A percentile compares a stretch with the other conserved stretches of the same genome.
Conservation (phyloP, 2,113 vertebrate genomes). For the Psammodynastes pulverulentus region DNA sequence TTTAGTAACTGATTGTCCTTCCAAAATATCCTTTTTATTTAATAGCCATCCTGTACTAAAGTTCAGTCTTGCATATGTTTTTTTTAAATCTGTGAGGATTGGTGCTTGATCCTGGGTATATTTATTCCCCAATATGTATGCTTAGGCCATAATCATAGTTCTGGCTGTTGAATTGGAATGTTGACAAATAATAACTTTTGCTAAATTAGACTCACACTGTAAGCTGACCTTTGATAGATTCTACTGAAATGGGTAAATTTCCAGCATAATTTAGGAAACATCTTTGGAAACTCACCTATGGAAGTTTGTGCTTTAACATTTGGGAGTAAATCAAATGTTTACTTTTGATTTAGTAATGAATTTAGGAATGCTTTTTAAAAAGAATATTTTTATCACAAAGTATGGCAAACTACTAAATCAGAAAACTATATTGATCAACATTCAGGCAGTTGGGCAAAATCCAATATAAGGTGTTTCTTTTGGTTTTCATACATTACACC, state of each 20-base stretch:
- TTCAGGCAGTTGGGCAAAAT: not conserved
- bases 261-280: not conserved
- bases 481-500: not conserved
- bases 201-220: not conserved
- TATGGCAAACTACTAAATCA: not conserved
- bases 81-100: not conserved
- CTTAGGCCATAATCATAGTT: not conserved
- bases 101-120: not conserved
- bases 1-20: not conserved
- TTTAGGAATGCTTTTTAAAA: not conserved
- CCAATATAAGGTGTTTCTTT: not conserved
- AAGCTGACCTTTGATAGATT: not conserved
- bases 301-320: not conserved
- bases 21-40: not conserved
- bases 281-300: not conserved
- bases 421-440: not conserved
- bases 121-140: not conserved
- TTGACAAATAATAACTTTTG: not conserved
- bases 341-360: not conserved
- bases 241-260: not conserved
- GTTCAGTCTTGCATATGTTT: not conserved
- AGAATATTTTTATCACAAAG: not conserved
- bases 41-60: not conserved
- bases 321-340: not conserved
- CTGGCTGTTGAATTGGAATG: not conserved